phyloP scores from a whole-genome alignment of 2,113 vertebrate species.

The Scophthalmus maximus region DNA sequence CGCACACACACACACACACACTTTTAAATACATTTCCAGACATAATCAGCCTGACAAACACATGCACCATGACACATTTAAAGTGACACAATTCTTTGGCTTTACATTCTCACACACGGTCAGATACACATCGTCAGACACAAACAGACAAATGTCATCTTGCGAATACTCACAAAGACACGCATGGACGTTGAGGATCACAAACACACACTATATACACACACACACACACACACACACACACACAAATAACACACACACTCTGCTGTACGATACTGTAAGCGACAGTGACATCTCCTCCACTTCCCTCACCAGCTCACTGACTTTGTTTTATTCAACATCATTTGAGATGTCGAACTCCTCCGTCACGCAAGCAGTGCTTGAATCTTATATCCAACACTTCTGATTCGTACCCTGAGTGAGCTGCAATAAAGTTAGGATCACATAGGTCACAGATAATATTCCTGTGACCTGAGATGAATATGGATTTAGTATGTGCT shows the following conservation, averaged over 20 bases:
- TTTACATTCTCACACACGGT: slow-evolving; percentile 18
- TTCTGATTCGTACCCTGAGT: slow-evolving; percentile 8
- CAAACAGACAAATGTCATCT: not conserved
- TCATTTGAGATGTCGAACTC: slow-evolving; percentile 14
- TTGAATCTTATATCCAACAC: slow-evolving; percentile 21
- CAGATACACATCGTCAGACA: not conserved
- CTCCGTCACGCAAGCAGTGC: slow-evolving; percentile 20
- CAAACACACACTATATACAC: not conserved
- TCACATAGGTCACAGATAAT: not conserved
- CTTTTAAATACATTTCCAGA: slow-evolving; percentile 12
- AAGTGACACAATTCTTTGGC: slow-evolving; percentile 22
- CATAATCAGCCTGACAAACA: slow-evolving; percentile 31
- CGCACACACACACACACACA: not conserved
- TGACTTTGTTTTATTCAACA: slow-evolving; percentile 17
- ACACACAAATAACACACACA: not conserved
- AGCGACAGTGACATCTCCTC: not conserved
- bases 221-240: not conserved
- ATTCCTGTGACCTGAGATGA: slow-evolving; percentile 11
- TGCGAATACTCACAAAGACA: not conserved
- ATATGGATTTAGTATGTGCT: slow-evolving; percentile 7
- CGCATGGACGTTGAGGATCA: not conserved
- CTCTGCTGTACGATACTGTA: not conserved
- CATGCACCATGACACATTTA: not conserved
- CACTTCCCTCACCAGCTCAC: slow-evolving; percentile 1
- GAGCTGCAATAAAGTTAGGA: slow-evolving; percentile 6